phyloP scores from a whole-genome alignment of 2,888 invertebrate species.

The Seira sanloemensis region DNA sequence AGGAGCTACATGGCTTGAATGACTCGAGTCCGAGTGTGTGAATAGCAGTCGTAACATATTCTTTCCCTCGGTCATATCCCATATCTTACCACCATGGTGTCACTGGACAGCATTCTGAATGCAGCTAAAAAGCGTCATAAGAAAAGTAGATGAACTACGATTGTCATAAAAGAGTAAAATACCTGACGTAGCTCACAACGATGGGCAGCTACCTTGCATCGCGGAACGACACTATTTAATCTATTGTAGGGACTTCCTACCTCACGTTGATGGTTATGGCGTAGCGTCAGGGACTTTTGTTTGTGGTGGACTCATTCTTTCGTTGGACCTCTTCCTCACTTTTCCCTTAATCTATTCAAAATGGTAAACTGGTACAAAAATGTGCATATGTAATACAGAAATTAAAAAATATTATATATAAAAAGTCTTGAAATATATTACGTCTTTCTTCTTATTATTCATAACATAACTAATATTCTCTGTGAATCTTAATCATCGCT shows the following conservation, averaged over 20 bases:
- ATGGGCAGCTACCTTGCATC: too few relatives aligned
- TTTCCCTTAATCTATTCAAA: too few relatives aligned
- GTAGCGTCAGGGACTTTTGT: too few relatives aligned
- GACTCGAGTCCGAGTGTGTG: too few relatives aligned
- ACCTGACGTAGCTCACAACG: background rate
- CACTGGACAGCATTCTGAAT: conserved; percentile 23
- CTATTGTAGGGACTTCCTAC: too few relatives aligned
- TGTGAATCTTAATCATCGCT: conserved; percentile 59
- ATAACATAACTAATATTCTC: conserved; percentile 61
- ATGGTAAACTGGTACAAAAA: too few relatives aligned
- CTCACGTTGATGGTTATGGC: too few relatives aligned
- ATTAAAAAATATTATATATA: conserved; percentile 5
- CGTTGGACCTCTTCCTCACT: too few relatives aligned
- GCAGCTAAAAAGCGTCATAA: background rate
- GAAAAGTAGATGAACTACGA: conserved; percentile 43
- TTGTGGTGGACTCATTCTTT: conserved; percentile 10
- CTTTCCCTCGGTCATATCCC: conserved; percentile 55
- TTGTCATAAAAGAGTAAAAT: conserved; percentile 26
- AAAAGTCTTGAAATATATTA: conserved; percentile 52
- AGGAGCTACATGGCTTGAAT: too few relatives aligned
- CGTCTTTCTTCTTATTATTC: conserved; percentile 54
- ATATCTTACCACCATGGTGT: conserved; percentile 55
- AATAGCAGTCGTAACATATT: conserved; percentile 59
- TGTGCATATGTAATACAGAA: background rate
- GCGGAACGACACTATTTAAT: too few relatives aligned